phyloP scores from a whole-genome alignment of 2,888 invertebrate genomes.

The Limnephilus marmoratus region DNA sequence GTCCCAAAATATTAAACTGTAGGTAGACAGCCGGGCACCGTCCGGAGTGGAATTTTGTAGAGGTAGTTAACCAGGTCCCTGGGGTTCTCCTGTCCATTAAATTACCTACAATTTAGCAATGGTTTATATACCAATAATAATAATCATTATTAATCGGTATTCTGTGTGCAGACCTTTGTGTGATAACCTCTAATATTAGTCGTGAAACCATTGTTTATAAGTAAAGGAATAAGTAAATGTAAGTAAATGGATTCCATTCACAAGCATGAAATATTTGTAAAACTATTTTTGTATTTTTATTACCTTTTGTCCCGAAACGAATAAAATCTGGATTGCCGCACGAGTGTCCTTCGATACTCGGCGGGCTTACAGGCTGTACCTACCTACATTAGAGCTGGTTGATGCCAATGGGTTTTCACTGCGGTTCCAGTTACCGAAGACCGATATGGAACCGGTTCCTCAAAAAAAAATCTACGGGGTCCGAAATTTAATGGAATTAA shows the following conservation, averaged over 20 bases:
- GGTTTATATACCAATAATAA: neutral
- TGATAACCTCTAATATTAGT: neutral
- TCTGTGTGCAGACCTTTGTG: neutral
- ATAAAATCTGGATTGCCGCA: conserved; percentile 27
- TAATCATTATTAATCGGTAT: neutral
- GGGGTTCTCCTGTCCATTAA: no score
- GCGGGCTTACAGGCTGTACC: neutral
- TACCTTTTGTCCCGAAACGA: neutral
- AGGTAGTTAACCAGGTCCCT: no score
- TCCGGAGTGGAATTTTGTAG: no score
- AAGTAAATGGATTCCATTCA: neutral
- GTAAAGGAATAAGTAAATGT: no score
- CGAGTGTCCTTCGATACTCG: conserved; percentile 10
- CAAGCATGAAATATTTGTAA: neutral
- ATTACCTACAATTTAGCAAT: neutral
- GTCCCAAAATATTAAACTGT: no score
- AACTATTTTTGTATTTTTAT: neutral
- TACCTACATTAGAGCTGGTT: no score
- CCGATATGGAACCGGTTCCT: no score
- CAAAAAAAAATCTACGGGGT: no score
- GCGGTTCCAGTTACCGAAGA: no score
- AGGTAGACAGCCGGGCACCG: no score
- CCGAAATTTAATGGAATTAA: no score
- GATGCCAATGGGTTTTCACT: no score
- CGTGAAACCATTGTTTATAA: neutral